Evolutionary conservation across 2,888 invertebrate genomes (phyloP).

Genomic region (Callyntrura guangdongensis): DNA sequence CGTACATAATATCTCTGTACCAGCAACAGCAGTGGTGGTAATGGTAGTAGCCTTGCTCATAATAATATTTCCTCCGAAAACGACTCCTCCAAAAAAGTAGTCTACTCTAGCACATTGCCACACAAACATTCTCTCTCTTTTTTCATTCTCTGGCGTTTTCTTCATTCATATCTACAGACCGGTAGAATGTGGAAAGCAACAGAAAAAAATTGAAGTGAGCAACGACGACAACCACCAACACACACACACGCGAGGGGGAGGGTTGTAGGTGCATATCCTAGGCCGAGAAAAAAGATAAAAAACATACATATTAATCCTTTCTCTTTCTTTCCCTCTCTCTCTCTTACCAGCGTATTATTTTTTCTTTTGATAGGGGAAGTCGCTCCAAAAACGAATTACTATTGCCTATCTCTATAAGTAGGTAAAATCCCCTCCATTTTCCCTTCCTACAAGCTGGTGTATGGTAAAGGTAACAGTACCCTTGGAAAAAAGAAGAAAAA

Average conservation of each 20-base stretch:
- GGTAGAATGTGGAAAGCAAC: too few species aligned
- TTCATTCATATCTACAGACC: not conserved
- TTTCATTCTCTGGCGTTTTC: not conserved
- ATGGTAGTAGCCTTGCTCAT: too few species aligned
- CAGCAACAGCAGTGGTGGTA: too few species aligned
- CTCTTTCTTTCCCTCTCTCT: not conserved
- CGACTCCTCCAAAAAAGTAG: too few species aligned
- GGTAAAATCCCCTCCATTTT: not conserved
- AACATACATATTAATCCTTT: constrained; percentile 1
- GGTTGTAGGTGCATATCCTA: not conserved
- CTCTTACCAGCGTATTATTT: not conserved
- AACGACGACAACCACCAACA: too few species aligned
- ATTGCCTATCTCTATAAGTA: constrained; percentile 13
- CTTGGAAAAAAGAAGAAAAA: constrained; percentile 15
- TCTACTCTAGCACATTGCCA: too few species aligned
- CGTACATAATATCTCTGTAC: too few species aligned
- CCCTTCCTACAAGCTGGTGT: too few species aligned
- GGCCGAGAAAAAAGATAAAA: not conserved
- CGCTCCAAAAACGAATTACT: constrained; percentile 22
- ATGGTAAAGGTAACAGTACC: not conserved
- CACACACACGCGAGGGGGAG: too few species aligned
- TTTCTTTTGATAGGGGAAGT: not conserved
- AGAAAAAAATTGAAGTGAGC: too few species aligned
- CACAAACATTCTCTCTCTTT: not conserved
- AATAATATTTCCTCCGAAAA: too few species aligned